Evolutionary conservation across 2,113 vertebrate genomes (phyloP), one percentile per base, ranked within the genome.

Genomic region (Alligator sinensis): DNA sequence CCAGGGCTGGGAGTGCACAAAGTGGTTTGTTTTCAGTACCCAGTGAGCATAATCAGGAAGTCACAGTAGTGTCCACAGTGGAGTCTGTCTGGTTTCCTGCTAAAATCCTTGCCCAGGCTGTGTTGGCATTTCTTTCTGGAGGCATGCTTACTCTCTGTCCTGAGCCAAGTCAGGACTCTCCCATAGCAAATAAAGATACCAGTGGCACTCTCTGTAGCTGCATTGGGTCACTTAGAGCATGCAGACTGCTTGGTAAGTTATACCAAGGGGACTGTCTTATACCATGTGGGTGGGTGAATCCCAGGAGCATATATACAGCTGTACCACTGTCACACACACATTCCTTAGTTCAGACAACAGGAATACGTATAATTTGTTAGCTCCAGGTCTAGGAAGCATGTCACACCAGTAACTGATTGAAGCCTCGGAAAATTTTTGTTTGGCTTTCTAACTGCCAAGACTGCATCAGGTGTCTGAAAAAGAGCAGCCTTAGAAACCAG

Each of bases 301-400:
- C 55, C 59, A 19, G 72, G 22, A 4, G 1, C n/a, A 55, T 21
- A 0, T 18, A 70, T 47, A 5, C 5, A 5, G 3, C 54, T 74
- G 72, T 22, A 9, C 55, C n/a, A 84, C 3, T 30, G 34, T 76
- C 16, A 18, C 24, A 77, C 13, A 1, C 15, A 63, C 28, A 4
- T 68, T 24, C 80, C 85, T 83, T n/a, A 28, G 11, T 15, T 81
- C 1, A 0, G 10, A 72, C 5, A 16, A 85, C 30, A 58, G 82
- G 34, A 93, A 38, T 4, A 25, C 27, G 18, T 61, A 72, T 16
- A 10, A 72, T 58, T 18, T 3, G 12, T 28, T 70, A 63, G 18
- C 5, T 63, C 3, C 77, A 60, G 24, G 1, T 13, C 77, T 16
- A 28, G 86, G 55, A 83, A 18, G 30, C 2, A 1, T 11, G 4